Evolutionary conservation across 2,797 vertebrate genomes (phyloP).

Genomic region (Trachops cirrhosus): DNA sequence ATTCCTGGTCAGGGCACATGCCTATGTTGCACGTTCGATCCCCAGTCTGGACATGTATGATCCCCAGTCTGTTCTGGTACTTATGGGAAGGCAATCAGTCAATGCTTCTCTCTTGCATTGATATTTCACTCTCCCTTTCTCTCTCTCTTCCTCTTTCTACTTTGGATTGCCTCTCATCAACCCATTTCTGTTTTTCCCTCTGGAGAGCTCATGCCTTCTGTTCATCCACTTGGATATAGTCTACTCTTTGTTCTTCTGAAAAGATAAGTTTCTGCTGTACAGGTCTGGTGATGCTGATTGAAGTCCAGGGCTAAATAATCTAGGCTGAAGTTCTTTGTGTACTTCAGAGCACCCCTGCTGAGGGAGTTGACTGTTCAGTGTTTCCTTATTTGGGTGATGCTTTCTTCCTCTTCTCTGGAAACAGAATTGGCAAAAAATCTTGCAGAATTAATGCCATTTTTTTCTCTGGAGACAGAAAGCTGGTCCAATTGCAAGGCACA

Average conservation of each 20-base stretch:
- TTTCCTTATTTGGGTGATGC: conserved; percentile 86
- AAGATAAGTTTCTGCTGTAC: conserved; percentile 91
- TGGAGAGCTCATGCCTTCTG: conserved; percentile 97
- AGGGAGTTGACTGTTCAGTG: conserved; percentile 81
- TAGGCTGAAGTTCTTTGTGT: conserved; percentile 89
- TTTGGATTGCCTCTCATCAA: conserved; percentile 94
- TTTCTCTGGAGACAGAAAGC: conserved; percentile 89
- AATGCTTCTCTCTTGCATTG: neutral
- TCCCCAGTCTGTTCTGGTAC: too few relatives aligned
- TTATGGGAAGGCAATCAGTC: neutral
- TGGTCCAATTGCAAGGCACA: conserved; percentile 90
- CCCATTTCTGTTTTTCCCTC: conserved; percentile 97
- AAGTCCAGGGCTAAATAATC: conserved; percentile 98
- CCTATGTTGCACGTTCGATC: neutral
- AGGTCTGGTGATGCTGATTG: conserved; percentile 90
- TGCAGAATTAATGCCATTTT: conserved; percentile 85
- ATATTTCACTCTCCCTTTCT: neutral
- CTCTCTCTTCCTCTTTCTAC: conserved; percentile 52
- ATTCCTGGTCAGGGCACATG: too few relatives aligned
- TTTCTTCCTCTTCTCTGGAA: conserved; percentile 87
- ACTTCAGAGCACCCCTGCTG: conserved; percentile 82
- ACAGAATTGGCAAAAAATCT: conserved; percentile 84
- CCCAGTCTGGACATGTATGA: too few relatives aligned
- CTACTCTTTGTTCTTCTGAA: conserved; percentile 92
- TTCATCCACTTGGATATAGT: conserved; percentile 97